Percentiles rank a stretch among this genome's conserved stretches.
phyloP scores from a whole-genome alignment of 2,888 invertebrate species.

The Tetragonisca angustula region DNA sequence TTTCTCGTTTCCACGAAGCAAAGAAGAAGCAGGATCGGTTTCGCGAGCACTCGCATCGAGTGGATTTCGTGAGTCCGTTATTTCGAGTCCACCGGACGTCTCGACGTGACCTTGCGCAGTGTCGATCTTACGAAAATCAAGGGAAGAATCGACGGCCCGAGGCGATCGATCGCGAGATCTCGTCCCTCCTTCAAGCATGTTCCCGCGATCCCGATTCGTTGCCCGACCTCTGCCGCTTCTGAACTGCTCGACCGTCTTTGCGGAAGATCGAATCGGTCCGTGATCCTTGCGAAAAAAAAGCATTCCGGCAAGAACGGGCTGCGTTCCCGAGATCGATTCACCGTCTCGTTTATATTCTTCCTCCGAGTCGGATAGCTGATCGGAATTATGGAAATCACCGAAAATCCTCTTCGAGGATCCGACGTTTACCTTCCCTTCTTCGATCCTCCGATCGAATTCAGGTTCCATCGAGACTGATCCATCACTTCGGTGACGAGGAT shows the following conservation, averaged over 20 bases:
- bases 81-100: conserved; percentile 7
- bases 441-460: not conserved
- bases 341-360: conserved; percentile 9
- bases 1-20: not conserved
- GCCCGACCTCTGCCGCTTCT: conserved; percentile 39
- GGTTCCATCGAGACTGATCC: not conserved
- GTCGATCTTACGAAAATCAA: conserved; percentile 23
- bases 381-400: conserved; percentile 27
- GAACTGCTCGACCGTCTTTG: conserved; percentile 30
- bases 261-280: conserved; percentile 39
- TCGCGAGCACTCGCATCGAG: not conserved
- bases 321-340: conserved; percentile 12
- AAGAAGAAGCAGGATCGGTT: not conserved
- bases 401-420: not conserved
- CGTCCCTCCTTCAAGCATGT: conserved; percentile 31
- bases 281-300: conserved; percentile 39
- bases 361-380: not conserved
- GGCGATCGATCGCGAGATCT: conserved; percentile 39
- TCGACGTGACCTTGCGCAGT: not conserved
- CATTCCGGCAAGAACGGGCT: conserved; percentile 32
- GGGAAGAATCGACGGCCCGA: conserved; percentile 13
- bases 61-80: conserved; percentile 3
- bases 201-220: conserved; percentile 32
- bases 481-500: not conserved
- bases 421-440: not conserved